Evolutionary conservation across 1,140 invertebrate species (phyloP).

Genomic region (Drosophila bipectinata): DNA sequence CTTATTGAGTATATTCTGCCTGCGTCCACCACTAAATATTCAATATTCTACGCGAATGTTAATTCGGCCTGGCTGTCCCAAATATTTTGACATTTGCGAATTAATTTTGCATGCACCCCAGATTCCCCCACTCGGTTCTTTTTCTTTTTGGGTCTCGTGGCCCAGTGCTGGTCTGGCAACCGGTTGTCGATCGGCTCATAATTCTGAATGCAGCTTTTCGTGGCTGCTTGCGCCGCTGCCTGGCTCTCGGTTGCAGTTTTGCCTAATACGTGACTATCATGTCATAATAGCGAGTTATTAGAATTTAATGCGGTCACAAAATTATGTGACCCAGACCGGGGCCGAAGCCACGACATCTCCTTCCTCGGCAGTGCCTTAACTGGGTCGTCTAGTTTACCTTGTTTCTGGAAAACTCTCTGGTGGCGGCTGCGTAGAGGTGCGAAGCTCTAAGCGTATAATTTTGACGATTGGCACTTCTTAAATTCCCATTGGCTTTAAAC

Average conservation of each 20-base stretch:
- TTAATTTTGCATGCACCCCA: constrained; percentile 63
- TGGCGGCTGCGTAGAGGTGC: constrained; percentile 51
- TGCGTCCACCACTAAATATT: not conserved
- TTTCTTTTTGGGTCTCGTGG: constrained; percentile 8
- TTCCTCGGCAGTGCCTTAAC: constrained; percentile 24
- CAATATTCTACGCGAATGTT: constrained; percentile 61
- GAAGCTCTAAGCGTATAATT: constrained; percentile 29
- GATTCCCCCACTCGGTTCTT: not conserved
- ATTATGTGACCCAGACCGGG: constrained; percentile 28
- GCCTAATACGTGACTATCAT: constrained; percentile 82
- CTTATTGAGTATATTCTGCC: not conserved
- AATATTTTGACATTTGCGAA: constrained; percentile 81
- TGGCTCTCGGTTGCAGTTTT: constrained; percentile 55
- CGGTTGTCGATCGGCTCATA: constrained; percentile 73
- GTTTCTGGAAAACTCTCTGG: constrained; percentile 1
- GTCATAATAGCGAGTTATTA: constrained; percentile 82
- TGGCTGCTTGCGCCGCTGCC: constrained; percentile 38
- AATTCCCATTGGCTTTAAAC: constrained; percentile 36
- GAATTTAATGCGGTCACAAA: constrained; percentile 72
- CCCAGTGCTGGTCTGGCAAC: constrained; percentile 26
- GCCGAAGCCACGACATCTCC: not conserved
- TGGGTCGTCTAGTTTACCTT: constrained; percentile 25
- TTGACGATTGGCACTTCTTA: constrained; percentile 35
- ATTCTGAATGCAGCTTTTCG: constrained; percentile 69
- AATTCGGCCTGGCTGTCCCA: constrained; percentile 57